Evolutionary conservation across 30 jellyfish, hydroid and myxozoan genomes (phyloP).

Genomic region (Aurelia sp.): DNA sequence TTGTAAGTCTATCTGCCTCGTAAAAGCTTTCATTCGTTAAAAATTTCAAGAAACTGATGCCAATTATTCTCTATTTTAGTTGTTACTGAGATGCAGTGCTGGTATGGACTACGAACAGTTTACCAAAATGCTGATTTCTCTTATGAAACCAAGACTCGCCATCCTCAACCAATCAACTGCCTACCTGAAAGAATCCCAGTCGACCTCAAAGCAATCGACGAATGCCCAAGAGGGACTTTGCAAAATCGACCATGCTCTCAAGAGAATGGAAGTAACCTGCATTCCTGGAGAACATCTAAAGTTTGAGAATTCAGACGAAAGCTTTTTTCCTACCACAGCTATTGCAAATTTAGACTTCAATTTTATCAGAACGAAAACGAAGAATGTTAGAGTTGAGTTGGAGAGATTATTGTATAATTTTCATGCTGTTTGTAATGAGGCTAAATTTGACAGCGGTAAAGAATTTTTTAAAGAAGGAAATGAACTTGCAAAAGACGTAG

Average conservation of each 20-base stretch:
- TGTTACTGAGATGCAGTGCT: slow-evolving; percentile 58
- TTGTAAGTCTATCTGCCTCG: too few species aligned
- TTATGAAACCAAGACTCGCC: slow-evolving; percentile 35
- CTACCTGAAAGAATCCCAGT: too few species aligned
- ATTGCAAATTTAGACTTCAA: background rate
- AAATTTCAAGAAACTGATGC: too few species aligned
- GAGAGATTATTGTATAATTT: background rate
- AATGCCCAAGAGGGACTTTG: too few species aligned
- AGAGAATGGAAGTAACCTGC: slow-evolving; percentile 37
- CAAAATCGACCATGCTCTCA: background rate
- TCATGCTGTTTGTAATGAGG: too few species aligned
- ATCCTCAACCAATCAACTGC: slow-evolving; percentile 5
- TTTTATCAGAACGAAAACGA: background rate
- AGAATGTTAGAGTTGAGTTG: slow-evolving; percentile 12
- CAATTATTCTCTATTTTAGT: background rate
- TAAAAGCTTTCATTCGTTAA: too few species aligned
- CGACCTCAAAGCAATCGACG: too few species aligned
- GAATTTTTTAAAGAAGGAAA: too few species aligned
- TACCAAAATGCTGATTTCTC: slow-evolving; percentile 37
- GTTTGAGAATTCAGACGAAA: background rate
- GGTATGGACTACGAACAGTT: slow-evolving; percentile 68
- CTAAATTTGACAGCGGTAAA: too few species aligned
- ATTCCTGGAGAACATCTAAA: slow-evolving; percentile 51
- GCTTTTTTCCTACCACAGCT: background rate
- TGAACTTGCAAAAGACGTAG: too few species aligned